A percentile compares a stretch with the other conserved stretches of the same genome.
Evolutionary conservation across 2,797 vertebrate genomes (phyloP).

Genomic region (Steatocranus sp.): DNA sequence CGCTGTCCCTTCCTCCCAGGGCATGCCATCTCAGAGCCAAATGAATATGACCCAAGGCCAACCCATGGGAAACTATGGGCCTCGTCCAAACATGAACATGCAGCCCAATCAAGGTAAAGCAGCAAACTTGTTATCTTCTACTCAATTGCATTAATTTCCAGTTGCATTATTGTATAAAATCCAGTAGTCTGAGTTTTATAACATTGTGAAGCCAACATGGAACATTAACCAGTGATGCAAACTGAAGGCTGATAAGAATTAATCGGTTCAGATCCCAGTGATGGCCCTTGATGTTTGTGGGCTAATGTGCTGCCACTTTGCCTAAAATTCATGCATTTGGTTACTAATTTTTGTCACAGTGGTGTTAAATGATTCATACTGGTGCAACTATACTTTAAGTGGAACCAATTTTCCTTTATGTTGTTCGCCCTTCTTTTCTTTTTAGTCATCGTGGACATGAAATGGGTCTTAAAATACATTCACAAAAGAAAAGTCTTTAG

Average conservation of each 20-base stretch:
- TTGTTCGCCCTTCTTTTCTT: background rate
- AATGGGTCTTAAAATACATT: background rate
- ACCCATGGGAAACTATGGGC: conserved; percentile 93
- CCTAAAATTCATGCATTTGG: background rate
- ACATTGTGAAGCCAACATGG: background rate
- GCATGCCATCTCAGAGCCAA: conserved; percentile 92
- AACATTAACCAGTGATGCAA: background rate
- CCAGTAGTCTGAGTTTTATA: background rate
- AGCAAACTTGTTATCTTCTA: background rate
- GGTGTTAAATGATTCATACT: background rate
- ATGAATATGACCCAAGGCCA: conserved; percentile 97
- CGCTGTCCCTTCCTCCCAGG: conserved; percentile 90
- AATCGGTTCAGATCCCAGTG: background rate
- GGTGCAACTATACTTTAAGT: background rate
- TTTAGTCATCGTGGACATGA: background rate
- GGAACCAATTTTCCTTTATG: background rate
- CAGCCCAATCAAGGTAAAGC: conserved; percentile 91
- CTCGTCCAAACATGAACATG: conserved; percentile 97
- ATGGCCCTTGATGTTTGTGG: background rate
- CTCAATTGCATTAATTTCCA: background rate
- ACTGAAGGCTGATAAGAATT: background rate
- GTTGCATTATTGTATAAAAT: background rate
- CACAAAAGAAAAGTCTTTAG: background rate
- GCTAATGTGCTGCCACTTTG: background rate
- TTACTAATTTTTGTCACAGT: background rate